Evolutionary conservation across 1,140 invertebrate species (phyloP), one percentile per base, ranked within the genome.

Genomic region (Hyposmocoma kahamanoa): DNA sequence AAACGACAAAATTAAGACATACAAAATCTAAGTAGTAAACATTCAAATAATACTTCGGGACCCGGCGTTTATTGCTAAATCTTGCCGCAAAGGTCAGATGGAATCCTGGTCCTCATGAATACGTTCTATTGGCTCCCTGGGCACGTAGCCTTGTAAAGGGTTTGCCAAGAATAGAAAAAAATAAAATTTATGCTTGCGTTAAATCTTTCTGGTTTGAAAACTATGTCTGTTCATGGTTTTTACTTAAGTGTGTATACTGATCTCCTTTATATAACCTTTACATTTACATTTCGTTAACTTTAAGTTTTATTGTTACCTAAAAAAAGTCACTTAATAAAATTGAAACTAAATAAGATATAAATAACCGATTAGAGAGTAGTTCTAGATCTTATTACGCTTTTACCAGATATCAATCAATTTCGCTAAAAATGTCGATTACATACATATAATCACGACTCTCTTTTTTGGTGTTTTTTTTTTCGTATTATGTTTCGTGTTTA

Each of bases 41-140:
- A 60, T 56, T 56, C 50, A 60, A 56, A 60, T 47, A 44, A 45
- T 44, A 17, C 32, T 47, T 36, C 22, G 45, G 45, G 20, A 36
- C 22, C 13, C 30, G 44, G 42, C 52, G 44, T 60, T 59, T 63
- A 66, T 57, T 56, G 41, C 46, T 51, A 56, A 64, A 64, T 67
- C 61, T 64, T 51, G 51, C 45, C 45, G 30, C 46, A 52, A 46
- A 60, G 61, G 58, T 55, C 57, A 53, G 46, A 28, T 13, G 15
- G 47, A 51, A 62, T 54, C 44, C 51, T 47, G 47, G 42, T 30
- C 51, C 44, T 58, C 63, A 56, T 62, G 59, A 62, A 58, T 58
- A 65, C 36, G 28, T 34, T n/a, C 49, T 49, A 50, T 62, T 55
- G 50, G 50, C 45, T 42, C 41, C n/a, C 60, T 17, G 39, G 28